Conservation (phyloP, 2,797 vertebrate species). For the Myotis pilosus region DNA sequence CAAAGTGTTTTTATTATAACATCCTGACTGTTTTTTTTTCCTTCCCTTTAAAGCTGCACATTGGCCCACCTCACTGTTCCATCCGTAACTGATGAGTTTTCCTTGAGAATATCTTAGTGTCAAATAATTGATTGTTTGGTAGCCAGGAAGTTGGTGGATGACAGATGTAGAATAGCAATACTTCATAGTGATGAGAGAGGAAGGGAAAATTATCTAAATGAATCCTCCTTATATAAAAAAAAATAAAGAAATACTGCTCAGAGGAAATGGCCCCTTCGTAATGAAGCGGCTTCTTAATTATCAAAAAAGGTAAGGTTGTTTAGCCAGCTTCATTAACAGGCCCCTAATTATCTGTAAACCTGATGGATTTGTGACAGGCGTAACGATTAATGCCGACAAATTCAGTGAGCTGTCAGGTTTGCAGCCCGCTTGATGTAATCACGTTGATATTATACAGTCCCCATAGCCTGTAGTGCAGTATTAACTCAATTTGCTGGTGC, state of each 20-base stretch:
- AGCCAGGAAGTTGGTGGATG: slow-evolving; percentile 88
- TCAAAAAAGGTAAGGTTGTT: slow-evolving; percentile 94
- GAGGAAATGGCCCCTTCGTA: slow-evolving; percentile 90
- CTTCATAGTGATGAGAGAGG: slow-evolving; percentile 89
- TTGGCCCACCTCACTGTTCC: slow-evolving; percentile 81
- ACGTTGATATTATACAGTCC: slow-evolving; percentile 96
- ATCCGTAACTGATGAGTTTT: slow-evolving; percentile 88
- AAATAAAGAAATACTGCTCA: slow-evolving; percentile 84
- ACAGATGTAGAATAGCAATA: slow-evolving; percentile 88
- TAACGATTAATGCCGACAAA: slow-evolving; percentile 99
- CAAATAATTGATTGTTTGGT: slow-evolving; percentile 91
- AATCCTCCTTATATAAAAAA: slow-evolving; percentile 83
- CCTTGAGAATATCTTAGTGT: slow-evolving; percentile 87
- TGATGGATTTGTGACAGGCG: slow-evolving; percentile 99
- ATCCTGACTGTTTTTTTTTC: slow-evolving; percentile 74
- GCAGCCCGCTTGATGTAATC: slow-evolving; percentile 99
- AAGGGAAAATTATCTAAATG: slow-evolving; percentile 90
- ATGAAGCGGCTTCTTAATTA: slow-evolving; percentile 96
- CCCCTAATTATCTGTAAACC: slow-evolving; percentile 99
- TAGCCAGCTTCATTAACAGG: slow-evolving; percentile 96
- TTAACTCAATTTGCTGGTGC: slow-evolving; percentile 94
- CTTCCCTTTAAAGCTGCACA: slow-evolving; percentile 64
- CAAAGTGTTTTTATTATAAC: slow-evolving; percentile 80
- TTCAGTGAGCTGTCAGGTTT: slow-evolving; percentile 98
- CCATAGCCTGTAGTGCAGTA: slow-evolving; percentile 94